Evolutionary conservation across 2,888 invertebrate genomes (phyloP).

Genomic region (Hypomecis punctinalis): DNA sequence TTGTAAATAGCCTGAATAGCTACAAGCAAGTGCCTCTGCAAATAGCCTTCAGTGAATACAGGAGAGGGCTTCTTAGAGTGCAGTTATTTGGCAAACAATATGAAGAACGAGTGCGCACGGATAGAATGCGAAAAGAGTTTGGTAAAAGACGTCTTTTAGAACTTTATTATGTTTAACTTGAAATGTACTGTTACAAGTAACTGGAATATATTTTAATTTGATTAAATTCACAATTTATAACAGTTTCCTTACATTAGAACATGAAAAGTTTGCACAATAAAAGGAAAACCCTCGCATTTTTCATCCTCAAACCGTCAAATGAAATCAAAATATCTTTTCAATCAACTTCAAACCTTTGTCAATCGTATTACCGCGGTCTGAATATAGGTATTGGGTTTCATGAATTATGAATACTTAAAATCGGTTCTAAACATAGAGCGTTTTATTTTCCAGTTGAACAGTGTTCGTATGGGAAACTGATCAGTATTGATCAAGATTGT

Average conservation of each 20-base stretch:
- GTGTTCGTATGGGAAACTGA: not conserved
- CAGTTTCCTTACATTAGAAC: too few relatives aligned
- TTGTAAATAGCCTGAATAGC: slow-evolving; percentile 39
- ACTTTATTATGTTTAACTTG: not conserved
- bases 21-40: slow-evolving; percentile 32
- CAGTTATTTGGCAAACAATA: slow-evolving; percentile 44
- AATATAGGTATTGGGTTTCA: slow-evolving; percentile 2
- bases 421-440: not conserved
- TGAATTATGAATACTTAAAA: slow-evolving; percentile 10
- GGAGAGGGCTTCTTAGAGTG: slow-evolving; percentile 35
- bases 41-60: slow-evolving; percentile 41
- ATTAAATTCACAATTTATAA: too few relatives aligned
- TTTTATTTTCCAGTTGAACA: not conserved
- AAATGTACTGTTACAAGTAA: too few relatives aligned
- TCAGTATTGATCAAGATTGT: not conserved
- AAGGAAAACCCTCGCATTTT: not conserved
- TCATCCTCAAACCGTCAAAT: not conserved
- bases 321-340: slow-evolving; percentile 12
- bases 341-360: slow-evolving; percentile 19
- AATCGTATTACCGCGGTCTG: slow-evolving; percentile 8
- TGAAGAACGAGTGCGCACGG: slow-evolving; percentile 24
- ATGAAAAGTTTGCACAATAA: not conserved
- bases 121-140: slow-evolving; percentile 12
- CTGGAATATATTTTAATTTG: too few relatives aligned
- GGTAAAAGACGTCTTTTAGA: slow-evolving; percentile 5